A percentile compares a stretch with the other conserved stretches of the same genome.
These are phyloP conservation scores for Coelopa frigida DNA, from an alignment of 1,140 invertebrate species.

Conservation along the genomic window DNA sequence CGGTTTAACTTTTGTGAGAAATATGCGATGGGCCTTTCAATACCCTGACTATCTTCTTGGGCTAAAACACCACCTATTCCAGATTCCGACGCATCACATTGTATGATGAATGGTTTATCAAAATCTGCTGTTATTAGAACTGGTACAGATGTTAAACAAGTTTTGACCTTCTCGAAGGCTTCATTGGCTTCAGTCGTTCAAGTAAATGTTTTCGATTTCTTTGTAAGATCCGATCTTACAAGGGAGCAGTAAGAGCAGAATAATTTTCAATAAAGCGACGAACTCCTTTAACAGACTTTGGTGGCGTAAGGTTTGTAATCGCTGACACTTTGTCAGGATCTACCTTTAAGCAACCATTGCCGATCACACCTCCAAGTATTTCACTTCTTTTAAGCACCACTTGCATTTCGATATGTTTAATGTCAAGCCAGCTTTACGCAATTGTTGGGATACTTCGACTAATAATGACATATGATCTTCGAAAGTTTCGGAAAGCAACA, in stretches of 20 bases:
- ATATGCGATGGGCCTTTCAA: constrained; percentile 13
- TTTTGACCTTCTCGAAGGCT: constrained; percentile 7
- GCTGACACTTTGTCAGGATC: constrained; percentile 8
- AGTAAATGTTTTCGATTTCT: constrained; percentile 18
- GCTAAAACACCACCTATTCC: constrained; percentile 16
- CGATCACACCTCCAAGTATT: constrained; percentile 11
- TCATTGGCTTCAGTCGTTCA: background rate
- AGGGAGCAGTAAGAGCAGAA: constrained; percentile 25
- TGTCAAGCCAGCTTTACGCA: constrained; percentile 2
- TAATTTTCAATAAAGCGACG: constrained; percentile 35
- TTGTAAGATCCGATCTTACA: constrained; percentile 29
- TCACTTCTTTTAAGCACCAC: constrained; percentile 1
- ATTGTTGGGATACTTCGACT: background rate
- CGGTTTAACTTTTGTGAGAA: constrained; percentile 5
- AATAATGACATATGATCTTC: background rate
- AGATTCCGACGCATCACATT: constrained; percentile 11
- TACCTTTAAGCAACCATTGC: background rate
- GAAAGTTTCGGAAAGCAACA: constrained; percentile 4
- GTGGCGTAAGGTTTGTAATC: background rate
- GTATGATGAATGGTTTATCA: constrained; percentile 14
- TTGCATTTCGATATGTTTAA: constrained; percentile 7
- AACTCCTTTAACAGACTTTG: background rate
- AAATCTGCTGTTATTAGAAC: constrained; percentile 27
- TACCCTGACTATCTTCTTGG: constrained; percentile 13
- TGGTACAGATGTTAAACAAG: constrained; percentile 14